Evolutionary conservation across 2,797 vertebrate genomes (phyloP).

Genomic region (Tragopan temminckii): DNA sequence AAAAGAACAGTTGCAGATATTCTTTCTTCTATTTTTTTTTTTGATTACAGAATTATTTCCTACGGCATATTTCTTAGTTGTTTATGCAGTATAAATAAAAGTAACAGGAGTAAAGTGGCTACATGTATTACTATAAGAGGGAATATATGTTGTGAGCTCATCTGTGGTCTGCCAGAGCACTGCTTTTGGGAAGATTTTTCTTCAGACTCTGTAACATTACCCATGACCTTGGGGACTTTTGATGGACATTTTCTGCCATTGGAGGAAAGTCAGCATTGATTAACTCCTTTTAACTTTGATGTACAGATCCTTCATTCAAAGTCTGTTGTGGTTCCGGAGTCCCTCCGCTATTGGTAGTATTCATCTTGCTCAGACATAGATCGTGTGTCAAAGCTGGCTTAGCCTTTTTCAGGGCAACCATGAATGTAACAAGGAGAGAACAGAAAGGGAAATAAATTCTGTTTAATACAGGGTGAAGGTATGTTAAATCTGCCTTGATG

Average conservation of each 20-base stretch:
- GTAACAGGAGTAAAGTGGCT: neutral
- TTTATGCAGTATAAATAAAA: neutral
- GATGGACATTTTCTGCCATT: neutral
- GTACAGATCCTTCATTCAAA: neutral
- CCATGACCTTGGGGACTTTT: neutral
- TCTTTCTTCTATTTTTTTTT: neutral
- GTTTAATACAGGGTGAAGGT: neutral
- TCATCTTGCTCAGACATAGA: neutral
- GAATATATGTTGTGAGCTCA: neutral
- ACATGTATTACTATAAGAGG: neutral
- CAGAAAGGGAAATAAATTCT: neutral
- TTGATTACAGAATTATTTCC: neutral
- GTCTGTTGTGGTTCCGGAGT: neutral
- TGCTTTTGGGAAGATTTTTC: neutral
- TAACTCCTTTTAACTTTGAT: neutral
- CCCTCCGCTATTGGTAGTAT: neutral
- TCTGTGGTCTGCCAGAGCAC: neutral
- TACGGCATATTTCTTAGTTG: neutral
- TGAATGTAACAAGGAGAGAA: fast-evolving
- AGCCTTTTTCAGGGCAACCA: neutral
- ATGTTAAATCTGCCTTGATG: neutral
- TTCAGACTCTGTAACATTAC: neutral
- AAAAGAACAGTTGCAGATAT: neutral
- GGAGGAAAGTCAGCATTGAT: neutral
- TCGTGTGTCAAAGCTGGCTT: neutral